Conservation (phyloP, 1,140 invertebrate species). For the Anastrepha obliqua region DNA sequence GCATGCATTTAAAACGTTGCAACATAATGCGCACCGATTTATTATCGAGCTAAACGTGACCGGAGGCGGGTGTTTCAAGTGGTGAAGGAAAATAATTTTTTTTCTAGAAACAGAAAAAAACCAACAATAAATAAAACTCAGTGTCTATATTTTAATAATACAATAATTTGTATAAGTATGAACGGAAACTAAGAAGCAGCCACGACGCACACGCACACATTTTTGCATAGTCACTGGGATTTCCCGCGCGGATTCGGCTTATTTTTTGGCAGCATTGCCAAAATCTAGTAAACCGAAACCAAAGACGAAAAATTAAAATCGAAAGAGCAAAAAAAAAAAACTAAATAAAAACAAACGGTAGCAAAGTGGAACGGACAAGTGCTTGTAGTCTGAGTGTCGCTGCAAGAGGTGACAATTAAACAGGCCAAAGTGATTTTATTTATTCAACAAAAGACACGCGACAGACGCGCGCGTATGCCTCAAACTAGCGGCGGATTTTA, state of each 20-base stretch:
- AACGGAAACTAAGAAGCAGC: background rate
- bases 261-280: conserved; percentile 68
- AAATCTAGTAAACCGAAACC: conserved; percentile 50
- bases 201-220: background rate
- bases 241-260: conserved; percentile 63
- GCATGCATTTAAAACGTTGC: conserved; percentile 32
- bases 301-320: conserved; percentile 25
- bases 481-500: background rate
- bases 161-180: background rate
- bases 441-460: conserved; percentile 55
- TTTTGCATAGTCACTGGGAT: conserved; percentile 63
- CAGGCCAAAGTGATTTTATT: conserved; percentile 16
- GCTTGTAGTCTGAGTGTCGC: conserved; percentile 33
- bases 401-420: conserved; percentile 43
- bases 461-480: conserved; percentile 31
- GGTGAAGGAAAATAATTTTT: background rate
- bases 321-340: background rate
- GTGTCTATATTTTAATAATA: background rate
- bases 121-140: background rate
- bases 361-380: conserved; percentile 25
- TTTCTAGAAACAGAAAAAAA: background rate
- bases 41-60: conserved; percentile 29
- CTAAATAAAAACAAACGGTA: background rate
- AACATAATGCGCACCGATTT: conserved; percentile 28
- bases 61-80: conserved; percentile 9